Conservation (phyloP, 1,140 invertebrate species). For the Drosophila baimaii region DNA sequence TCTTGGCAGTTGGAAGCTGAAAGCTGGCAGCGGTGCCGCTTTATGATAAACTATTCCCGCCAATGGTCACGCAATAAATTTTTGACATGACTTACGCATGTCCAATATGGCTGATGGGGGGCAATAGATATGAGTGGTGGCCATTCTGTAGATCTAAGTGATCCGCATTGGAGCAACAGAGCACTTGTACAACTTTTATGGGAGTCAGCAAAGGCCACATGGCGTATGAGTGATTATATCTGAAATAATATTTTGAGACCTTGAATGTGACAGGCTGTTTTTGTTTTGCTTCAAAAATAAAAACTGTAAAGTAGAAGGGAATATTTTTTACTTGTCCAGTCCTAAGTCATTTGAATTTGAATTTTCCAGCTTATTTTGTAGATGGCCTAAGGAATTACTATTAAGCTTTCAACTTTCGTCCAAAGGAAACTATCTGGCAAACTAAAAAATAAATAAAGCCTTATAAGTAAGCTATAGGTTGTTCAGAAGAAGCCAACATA, state of each 20-base stretch:
- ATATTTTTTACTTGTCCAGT: not conserved
- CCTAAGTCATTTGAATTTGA: too few species aligned
- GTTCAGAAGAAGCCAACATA: too few species aligned
- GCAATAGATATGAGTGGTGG: slow-evolving; percentile 25
- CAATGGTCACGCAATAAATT: slow-evolving; percentile 62
- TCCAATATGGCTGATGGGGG: slow-evolving; percentile 29
- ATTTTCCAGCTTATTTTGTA: too few species aligned
- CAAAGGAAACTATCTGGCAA: too few species aligned
- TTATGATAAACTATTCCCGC: slow-evolving; percentile 54
- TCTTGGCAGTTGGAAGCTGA: slow-evolving; percentile 27
- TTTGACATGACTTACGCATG: slow-evolving; percentile 71
- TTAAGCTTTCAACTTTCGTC: too few species aligned
- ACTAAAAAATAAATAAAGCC: too few species aligned
- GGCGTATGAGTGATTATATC: slow-evolving; percentile 7
- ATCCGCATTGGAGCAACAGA: not conserved
- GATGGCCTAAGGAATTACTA: too few species aligned
- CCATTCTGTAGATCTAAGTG: slow-evolving; percentile 28
- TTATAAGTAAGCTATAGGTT: too few species aligned
- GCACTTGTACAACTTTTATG: slow-evolving; percentile 17
- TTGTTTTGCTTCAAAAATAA: not conserved
- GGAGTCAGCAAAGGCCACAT: slow-evolving; percentile 16
- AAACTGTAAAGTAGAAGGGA: not conserved
- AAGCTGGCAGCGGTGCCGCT: slow-evolving; percentile 22
- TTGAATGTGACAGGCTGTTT: not conserved
- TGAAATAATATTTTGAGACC: slow-evolving; percentile 1